These are phyloP conservation scores for Cheilosia pagana DNA, from an alignment of 2,888 invertebrate species.

Conservation along the genomic window DNA sequence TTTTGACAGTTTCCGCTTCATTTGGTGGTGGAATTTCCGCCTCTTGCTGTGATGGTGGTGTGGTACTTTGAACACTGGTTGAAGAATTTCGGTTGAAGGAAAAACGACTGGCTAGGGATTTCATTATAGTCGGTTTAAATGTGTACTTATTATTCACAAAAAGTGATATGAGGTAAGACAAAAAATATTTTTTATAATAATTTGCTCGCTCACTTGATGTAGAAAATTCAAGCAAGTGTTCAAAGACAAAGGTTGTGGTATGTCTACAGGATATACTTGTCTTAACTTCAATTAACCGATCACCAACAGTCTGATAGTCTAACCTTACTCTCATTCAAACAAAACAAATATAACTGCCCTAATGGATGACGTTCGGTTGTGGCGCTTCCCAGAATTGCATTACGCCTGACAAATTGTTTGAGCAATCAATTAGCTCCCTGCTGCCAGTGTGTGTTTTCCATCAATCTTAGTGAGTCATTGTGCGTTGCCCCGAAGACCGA, in stretches of 20 bases:
- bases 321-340: neutral
- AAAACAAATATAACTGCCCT: neutral
- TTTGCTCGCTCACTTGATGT: too few relatives aligned
- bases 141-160: too few relatives aligned
- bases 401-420: neutral
- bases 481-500: neutral
- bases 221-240: too few relatives aligned
- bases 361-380: neutral
- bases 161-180: too few relatives aligned
- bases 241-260: too few relatives aligned
- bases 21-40: neutral
- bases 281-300: too few relatives aligned
- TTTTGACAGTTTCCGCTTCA: neutral
- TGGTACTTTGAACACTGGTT: neutral
- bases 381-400: neutral
- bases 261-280: too few relatives aligned
- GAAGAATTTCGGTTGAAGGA: too few relatives aligned
- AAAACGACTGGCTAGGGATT: too few relatives aligned
- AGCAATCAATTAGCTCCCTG: neutral
- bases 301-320: too few relatives aligned
- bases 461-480: neutral
- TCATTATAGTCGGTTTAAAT: too few relatives aligned
- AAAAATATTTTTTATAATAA: too few relatives aligned
- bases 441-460: neutral
- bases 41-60: neutral